Percentiles rank a stretch among this genome's conserved stretches.
Conservation (phyloP, 2,888 invertebrate species). For the Fissipunctia ypsillon region DNA sequence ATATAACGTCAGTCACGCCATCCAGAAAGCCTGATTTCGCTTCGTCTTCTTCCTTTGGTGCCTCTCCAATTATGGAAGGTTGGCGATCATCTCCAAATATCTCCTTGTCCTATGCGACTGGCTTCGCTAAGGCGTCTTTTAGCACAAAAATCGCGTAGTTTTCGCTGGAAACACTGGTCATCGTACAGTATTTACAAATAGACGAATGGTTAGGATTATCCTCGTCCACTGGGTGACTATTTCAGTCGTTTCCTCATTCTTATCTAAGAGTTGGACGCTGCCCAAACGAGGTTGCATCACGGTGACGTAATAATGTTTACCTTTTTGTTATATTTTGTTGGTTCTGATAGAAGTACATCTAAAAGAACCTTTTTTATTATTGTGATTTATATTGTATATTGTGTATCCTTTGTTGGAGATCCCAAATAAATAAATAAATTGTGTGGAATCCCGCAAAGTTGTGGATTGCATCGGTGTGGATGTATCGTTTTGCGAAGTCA, state of each 20-base stretch:
- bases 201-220: slow-evolving; percentile 33
- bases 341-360: too few relatives aligned
- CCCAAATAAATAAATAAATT: too few relatives aligned
- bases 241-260: slow-evolving; percentile 78
- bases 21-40: background rate
- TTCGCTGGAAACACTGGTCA: slow-evolving; percentile 11
- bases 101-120: background rate
- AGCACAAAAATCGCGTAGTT: background rate
- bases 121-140: background rate
- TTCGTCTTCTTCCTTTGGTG: background rate
- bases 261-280: slow-evolving; percentile 69
- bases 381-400: too few relatives aligned
- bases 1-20: background rate
- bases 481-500: too few relatives aligned
- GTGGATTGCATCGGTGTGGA: background rate
- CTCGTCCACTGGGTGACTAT: slow-evolving; percentile 54
- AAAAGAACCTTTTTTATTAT: too few relatives aligned
- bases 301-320: slow-evolving; percentile 61
- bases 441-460: background rate
- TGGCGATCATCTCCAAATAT: background rate
- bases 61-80: background rate
- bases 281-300: slow-evolving; percentile 68
- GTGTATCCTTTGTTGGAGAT: too few relatives aligned
- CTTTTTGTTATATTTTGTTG: slow-evolving; percentile 43
- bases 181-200: slow-evolving; percentile 56